Base-by-base conservation (phyloP, 2,797 vertebrate species). In the Rousettus madagascariensis region DNA sequence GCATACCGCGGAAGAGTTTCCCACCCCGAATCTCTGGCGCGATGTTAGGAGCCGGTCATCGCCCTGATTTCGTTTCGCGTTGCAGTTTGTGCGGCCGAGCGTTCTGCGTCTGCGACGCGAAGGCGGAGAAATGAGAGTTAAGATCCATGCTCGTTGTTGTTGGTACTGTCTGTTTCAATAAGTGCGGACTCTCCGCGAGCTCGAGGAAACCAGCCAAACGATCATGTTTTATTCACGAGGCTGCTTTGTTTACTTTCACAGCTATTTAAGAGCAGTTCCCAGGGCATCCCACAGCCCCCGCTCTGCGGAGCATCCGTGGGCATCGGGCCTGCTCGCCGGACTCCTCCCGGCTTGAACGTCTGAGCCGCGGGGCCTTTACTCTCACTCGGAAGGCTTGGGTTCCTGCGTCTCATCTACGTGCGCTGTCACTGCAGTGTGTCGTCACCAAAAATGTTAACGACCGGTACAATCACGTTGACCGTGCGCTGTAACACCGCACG, bases 71-170 rank as follows among this genome's bases (percentile, higher is more conserved):
- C 77, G 15, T 43, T 51, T 16, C 49, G 5, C 1, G 9, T 28
- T 43, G 33, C 17, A 28, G 43, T 61, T 11, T 75, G 61, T 41
- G 12, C 8, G 15, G 55, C 24, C 8, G 85, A 84, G 13, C 9
- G 11, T n/a, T 57, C 10, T 41, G 36, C 15, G 20, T 43, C 68
- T 93, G 77, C 43, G 28, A 68, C 69, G 74, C 46, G 75, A 82
- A 77, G 68, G 41, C 8, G 19, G 85, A 59, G 59, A 82, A 95
- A 74, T 77, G 41, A 86, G 63, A 74, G 22, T 71, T 74, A 36
- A 84, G 84, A 92, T 92, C 78, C 83, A 71, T 94, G 65, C 46
- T 16, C 36, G 59, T 66, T 86, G 53, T 88, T 66, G 65, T 36
- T 63, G 51, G 61, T 88, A 74, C 5, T 38, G 3, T 55, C 2